Evolutionary conservation across 2,888 invertebrate genomes (phyloP).

Genomic region (Trichopria drosophilae): DNA sequence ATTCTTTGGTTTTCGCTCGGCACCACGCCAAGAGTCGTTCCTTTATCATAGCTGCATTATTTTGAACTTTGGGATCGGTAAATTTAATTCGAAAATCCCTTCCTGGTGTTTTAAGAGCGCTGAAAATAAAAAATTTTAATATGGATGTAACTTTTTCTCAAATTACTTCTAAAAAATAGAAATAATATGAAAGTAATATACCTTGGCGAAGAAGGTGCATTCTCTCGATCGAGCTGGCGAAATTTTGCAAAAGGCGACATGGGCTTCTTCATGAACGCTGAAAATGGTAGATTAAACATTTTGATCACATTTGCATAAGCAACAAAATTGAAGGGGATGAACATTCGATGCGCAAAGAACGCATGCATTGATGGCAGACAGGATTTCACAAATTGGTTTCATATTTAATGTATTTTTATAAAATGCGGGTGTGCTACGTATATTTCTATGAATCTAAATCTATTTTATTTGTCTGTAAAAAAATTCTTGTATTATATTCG

Average conservation of each 20-base stretch:
- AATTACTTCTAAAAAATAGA: conserved; percentile 1
- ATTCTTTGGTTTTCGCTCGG: conserved; percentile 95
- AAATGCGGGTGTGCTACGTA: too few species aligned
- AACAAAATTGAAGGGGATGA: too few species aligned
- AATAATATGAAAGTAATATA: conserved; percentile 51
- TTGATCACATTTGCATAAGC: not conserved
- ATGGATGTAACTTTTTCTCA: too few species aligned
- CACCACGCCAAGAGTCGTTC: conserved; percentile 96
- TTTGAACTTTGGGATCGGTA: conserved; percentile 86
- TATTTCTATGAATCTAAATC: too few species aligned
- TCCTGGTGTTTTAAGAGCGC: conserved; percentile 67
- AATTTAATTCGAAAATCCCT: conserved; percentile 82
- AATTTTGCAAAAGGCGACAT: conserved; percentile 89
- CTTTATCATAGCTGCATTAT: conserved; percentile 93
- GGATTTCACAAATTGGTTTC: too few species aligned
- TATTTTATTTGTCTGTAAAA: conserved; percentile 25
- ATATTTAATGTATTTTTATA: too few species aligned
- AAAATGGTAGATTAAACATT: conserved; percentile 37
- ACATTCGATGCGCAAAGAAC: conserved; percentile 21
- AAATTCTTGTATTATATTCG: conserved; percentile 4
- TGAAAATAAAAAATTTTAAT: too few species aligned
- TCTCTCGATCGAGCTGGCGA: conserved; percentile 87
- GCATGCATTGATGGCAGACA: conserved; percentile 37
- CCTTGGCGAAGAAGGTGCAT: conserved; percentile 75
- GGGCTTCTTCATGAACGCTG: conserved; percentile 62